phyloP scores from a whole-genome alignment of 2,797 vertebrate genomes.

The Sylvia borin region DNA sequence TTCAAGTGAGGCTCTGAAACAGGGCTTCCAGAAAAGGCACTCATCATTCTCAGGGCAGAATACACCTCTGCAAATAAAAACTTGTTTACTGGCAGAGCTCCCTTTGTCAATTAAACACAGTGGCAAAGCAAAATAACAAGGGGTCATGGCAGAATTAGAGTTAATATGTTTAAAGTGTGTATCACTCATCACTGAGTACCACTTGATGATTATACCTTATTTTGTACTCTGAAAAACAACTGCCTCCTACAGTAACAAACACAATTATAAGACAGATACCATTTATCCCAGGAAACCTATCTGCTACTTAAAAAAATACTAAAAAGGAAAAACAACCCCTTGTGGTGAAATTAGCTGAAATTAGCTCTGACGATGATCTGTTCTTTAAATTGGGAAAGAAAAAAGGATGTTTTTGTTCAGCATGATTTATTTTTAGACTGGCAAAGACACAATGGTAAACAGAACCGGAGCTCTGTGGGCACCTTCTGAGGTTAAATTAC shows the following conservation, averaged over 20 bases:
- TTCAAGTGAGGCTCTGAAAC: background rate
- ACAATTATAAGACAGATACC: background rate
- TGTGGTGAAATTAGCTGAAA: slow-evolving; percentile 35
- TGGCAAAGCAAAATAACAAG: background rate
- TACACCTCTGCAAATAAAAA: background rate
- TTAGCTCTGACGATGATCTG: background rate
- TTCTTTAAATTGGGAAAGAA: slow-evolving; percentile 25
- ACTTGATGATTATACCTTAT: background rate
- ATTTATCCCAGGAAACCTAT: slow-evolving; percentile 11
- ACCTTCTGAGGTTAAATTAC: slow-evolving; percentile 62
- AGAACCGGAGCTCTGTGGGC: slow-evolving; percentile 37
- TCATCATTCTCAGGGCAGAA: background rate
- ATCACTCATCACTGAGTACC: background rate
- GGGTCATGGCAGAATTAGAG: background rate
- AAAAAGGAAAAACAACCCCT: background rate
- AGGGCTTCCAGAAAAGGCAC: background rate
- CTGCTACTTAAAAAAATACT: slow-evolving; percentile 1
- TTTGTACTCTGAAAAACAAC: background rate
- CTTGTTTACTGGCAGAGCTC: background rate
- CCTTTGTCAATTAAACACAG: background rate
- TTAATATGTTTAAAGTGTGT: background rate
- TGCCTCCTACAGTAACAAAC: background rate
- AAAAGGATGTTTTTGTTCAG: background rate
- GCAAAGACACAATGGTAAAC: slow-evolving; percentile 26
- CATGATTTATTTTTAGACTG: slow-evolving; percentile 42